Conservation (phyloP, 1,140 invertebrate genomes). For the Teleogryllus occipitalis region DNA sequence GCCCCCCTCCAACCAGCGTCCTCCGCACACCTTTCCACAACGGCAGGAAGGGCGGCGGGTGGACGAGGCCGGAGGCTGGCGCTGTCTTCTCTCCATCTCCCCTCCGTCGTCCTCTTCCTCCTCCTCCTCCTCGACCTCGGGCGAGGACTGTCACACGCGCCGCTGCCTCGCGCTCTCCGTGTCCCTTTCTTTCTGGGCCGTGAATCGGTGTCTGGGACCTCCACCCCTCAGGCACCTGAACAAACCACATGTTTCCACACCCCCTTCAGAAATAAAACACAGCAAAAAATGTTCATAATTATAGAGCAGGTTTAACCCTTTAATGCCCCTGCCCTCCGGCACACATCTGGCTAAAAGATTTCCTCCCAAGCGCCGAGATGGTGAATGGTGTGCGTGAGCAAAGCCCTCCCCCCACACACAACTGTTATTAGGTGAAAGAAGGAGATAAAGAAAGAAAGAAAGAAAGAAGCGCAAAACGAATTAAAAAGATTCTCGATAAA, state of each 20-base stretch:
- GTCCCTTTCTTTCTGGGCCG: neutral
- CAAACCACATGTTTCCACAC: conserved; percentile 16
- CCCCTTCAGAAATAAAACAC: conserved; percentile 15
- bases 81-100: neutral
- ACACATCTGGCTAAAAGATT: conserved; percentile 13
- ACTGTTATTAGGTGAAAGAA: neutral
- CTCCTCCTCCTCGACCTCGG: neutral
- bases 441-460: neutral
- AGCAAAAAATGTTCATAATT: conserved; percentile 5
- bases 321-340: conserved; percentile 8
- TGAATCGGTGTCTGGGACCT: neutral
- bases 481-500: neutral
- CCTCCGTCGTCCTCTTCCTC: neutral
- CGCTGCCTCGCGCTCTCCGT: neutral
- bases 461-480: neutral
- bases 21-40: too few species aligned
- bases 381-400: neutral
- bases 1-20: too few species aligned
- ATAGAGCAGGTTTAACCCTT: conserved; percentile 13
- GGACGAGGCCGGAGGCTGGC: too few species aligned
- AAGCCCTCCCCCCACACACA: neutral
- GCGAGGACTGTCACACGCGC: neutral
- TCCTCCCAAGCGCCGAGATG: neutral
- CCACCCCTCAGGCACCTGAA: conserved; percentile 8
- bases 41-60: too few species aligned